These are phyloP conservation scores for Tetrapedia diversipes DNA, from an alignment of 2,888 invertebrate genomes.

Conservation along the genomic window DNA sequence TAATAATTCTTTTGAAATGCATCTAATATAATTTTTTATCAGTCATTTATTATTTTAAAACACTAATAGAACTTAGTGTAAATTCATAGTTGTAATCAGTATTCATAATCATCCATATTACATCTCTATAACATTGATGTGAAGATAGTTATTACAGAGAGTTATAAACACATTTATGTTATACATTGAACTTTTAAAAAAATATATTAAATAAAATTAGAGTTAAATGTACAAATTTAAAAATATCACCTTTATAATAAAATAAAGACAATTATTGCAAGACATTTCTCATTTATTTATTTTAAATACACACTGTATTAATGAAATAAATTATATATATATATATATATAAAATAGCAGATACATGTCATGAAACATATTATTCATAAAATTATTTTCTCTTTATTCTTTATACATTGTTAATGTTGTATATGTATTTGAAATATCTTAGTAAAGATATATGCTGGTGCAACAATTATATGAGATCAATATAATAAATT, in stretches of 20 bases:
- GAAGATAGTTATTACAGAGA: no score
- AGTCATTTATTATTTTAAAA: conserved; percentile 24
- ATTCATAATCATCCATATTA: no score
- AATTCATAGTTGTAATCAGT: no score
- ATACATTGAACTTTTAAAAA: no score
- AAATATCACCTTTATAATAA: background rate
- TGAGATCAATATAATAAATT: conserved; percentile 31
- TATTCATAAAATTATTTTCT: conserved; percentile 22
- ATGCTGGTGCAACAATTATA: background rate
- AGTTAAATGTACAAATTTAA: background rate
- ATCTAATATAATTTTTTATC: conserved; percentile 1
- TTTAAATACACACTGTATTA: conserved; percentile 22
- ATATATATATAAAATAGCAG: conserved; percentile 25
- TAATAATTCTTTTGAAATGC: conserved; percentile 31
- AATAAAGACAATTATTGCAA: background rate
- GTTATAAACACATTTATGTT: no score
- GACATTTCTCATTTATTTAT: conserved; percentile 14
- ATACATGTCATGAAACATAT: background rate
- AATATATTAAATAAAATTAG: background rate
- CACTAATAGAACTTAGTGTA: background rate
- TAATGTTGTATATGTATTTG: background rate
- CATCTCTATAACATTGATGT: no score
- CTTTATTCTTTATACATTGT: background rate
- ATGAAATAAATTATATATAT: conserved; percentile 21
- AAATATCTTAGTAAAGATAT: background rate